Percentiles rank a stretch among this genome's conserved stretches.
phyloP scores from a whole-genome alignment of 2,888 invertebrate genomes.

The Spodoptera picta region DNA sequence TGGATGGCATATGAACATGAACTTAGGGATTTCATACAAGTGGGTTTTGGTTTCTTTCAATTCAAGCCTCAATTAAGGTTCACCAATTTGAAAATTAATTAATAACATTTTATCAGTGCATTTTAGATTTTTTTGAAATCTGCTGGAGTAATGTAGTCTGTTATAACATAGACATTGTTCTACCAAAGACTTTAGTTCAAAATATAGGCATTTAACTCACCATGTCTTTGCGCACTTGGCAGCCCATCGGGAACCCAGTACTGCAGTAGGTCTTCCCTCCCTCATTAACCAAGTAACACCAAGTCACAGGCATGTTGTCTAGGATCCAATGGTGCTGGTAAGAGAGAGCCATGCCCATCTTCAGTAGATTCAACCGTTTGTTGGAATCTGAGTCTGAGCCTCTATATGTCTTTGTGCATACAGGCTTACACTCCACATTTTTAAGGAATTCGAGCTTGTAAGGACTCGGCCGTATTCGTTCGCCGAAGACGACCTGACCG shows the following conservation, averaged over 20 bases:
- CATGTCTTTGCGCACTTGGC: slow-evolving; percentile 91
- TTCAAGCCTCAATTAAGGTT: no score
- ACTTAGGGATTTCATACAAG: no score
- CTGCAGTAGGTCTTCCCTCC: slow-evolving; percentile 94
- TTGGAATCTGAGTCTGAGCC: slow-evolving; percentile 90
- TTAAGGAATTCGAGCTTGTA: slow-evolving; percentile 96
- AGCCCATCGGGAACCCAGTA: slow-evolving; percentile 99
- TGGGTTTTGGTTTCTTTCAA: no score
- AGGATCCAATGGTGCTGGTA: slow-evolving; percentile 99
- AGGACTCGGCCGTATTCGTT: slow-evolving; percentile 97
- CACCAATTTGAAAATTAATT: no score
- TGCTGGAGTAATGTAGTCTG: no score
- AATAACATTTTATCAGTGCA: no score
- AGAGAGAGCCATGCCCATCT: slow-evolving; percentile 97
- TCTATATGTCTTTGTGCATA: slow-evolving; percentile 92
- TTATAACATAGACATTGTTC: no score
- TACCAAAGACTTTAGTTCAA: no score
- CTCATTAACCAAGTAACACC: slow-evolving; percentile 95
- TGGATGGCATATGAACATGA: no score
- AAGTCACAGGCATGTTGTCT: slow-evolving; percentile 99
- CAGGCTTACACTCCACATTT: slow-evolving; percentile 89
- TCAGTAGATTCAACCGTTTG: slow-evolving; percentile 93
- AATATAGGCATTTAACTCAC: slow-evolving; percentile 65
- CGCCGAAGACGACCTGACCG: slow-evolving; percentile 99
- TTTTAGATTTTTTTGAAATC: no score